phyloP scores from a whole-genome alignment of 2,888 invertebrate species.

The Rhagonycha lutea region DNA sequence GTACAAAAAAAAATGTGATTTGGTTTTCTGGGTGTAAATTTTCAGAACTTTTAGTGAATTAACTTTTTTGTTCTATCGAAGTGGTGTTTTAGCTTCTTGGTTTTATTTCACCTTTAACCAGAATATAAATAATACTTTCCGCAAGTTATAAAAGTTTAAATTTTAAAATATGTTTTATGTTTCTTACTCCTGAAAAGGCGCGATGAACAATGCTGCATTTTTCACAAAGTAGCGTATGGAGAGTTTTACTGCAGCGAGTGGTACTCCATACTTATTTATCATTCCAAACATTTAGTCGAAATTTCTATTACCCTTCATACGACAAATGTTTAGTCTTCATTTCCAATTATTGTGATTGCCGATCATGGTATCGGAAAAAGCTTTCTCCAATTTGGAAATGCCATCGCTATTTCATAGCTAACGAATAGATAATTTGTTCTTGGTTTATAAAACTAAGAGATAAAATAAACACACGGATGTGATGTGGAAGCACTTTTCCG shows the following conservation, averaged over 20 bases:
- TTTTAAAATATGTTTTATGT: not conserved
- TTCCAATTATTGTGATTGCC: not conserved
- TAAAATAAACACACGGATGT: no score
- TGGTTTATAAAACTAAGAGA: no score
- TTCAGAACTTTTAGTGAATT: not conserved
- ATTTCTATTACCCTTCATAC: not conserved
- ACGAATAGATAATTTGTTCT: no score
- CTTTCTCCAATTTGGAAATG: no score
- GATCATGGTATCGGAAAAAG: not conserved
- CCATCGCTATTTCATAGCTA: no score
- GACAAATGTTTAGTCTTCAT: not conserved
- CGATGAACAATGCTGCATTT: not conserved
- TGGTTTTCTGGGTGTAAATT: not conserved
- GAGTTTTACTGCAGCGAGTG: not conserved
- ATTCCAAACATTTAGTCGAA: not conserved
- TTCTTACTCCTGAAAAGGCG: not conserved
- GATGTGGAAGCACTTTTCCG: no score
- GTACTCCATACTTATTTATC: not conserved
- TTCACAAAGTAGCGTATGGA: not conserved
- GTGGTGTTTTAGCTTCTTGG: not conserved
- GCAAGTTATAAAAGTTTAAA: not conserved
- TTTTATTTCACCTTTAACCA: not conserved
- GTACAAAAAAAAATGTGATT: not conserved
- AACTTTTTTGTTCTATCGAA: not conserved
- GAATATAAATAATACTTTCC: not conserved